Evolutionary conservation across 2,888 invertebrate species (phyloP).

Genomic region (Drosophila kanekoi): DNA sequence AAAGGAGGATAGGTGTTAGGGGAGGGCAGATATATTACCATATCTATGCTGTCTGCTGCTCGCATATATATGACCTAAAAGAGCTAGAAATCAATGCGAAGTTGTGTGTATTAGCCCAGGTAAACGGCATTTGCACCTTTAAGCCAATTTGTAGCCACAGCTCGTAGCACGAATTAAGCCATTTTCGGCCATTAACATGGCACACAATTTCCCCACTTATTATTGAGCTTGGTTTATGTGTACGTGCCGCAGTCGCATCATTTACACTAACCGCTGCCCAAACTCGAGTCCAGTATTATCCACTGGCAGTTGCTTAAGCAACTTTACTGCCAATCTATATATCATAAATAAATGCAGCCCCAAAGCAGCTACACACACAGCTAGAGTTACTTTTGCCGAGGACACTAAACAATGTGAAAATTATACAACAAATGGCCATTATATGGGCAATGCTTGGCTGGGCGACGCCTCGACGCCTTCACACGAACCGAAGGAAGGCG

Average conservation of each 20-base stretch:
- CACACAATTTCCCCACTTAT: slow-evolving; percentile 52
- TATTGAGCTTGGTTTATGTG: slow-evolving; percentile 38
- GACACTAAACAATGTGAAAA: slow-evolving; percentile 79
- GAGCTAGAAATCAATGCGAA: slow-evolving; percentile 25
- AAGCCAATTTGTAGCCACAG: slow-evolving; percentile 11
- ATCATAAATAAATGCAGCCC: slow-evolving; percentile 67
- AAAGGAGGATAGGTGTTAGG: background rate
- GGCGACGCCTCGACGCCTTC: slow-evolving; percentile 24
- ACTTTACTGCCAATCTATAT: slow-evolving; percentile 50
- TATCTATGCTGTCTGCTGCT: slow-evolving; percentile 12
- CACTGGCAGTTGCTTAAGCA: slow-evolving; percentile 41
- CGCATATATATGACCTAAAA: slow-evolving; percentile 3
- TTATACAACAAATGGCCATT: slow-evolving; percentile 77
- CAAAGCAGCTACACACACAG: slow-evolving; percentile 25
- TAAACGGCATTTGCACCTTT: slow-evolving; percentile 8
- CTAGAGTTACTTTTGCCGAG: slow-evolving; percentile 44
- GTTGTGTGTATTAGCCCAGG: slow-evolving; percentile 5
- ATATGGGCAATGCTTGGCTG: slow-evolving; percentile 45
- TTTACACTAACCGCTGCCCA: slow-evolving; percentile 5
- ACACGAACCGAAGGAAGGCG: background rate
- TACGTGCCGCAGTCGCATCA: slow-evolving; percentile 21
- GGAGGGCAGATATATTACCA: slow-evolving; percentile 13
- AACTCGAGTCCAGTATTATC: slow-evolving; percentile 17
- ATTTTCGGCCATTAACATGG: slow-evolving; percentile 55
- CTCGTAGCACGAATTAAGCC: slow-evolving; percentile 51